Conservation (phyloP, 1,140 invertebrate genomes). For the Drosophila takahashii region DNA sequence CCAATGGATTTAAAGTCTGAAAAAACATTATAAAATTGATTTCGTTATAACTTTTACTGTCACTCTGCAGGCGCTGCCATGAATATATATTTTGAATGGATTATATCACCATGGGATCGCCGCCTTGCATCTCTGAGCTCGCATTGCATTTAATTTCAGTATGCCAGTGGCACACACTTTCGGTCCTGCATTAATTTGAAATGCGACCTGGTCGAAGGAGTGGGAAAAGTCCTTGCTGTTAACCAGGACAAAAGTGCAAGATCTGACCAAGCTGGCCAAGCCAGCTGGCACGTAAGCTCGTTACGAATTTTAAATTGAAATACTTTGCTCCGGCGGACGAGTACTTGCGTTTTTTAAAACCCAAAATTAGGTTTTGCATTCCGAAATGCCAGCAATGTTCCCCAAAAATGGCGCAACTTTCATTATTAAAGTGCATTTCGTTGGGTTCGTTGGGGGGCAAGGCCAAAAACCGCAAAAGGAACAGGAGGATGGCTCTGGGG, state of each 20-base stretch:
- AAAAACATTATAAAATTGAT: conserved; percentile 8
- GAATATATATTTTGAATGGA: not conserved
- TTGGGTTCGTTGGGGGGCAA: conserved; percentile 24
- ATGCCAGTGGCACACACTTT: conserved; percentile 32
- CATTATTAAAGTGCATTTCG: conserved; percentile 78
- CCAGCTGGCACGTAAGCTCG: conserved; percentile 62
- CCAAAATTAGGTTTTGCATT: conserved; percentile 76
- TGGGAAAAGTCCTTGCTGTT: conserved; percentile 9
- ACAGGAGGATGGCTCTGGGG: conserved; percentile 24
- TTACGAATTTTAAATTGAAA: conserved; percentile 74
- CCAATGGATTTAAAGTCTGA: not conserved
- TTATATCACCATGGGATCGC: not conserved
- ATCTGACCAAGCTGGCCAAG: conserved; percentile 21
- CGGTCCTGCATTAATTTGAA: conserved; percentile 48
- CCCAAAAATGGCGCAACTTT: conserved; percentile 65
- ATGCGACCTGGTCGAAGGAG: conserved; percentile 18
- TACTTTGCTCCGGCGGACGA: conserved; percentile 56
- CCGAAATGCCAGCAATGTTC: conserved; percentile 49
- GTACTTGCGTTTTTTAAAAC: conserved; percentile 61
- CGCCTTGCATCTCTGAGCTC: conserved; percentile 21
- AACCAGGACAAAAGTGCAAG: conserved; percentile 20
- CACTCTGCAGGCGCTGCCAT: conserved; percentile 5
- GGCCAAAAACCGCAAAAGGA: conserved; percentile 53
- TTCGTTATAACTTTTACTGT: not conserved
- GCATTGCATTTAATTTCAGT: conserved; percentile 36